phyloP scores from a whole-genome alignment of 1,140 invertebrate genomes.

The Daktulosphaira vitifoliae region DNA sequence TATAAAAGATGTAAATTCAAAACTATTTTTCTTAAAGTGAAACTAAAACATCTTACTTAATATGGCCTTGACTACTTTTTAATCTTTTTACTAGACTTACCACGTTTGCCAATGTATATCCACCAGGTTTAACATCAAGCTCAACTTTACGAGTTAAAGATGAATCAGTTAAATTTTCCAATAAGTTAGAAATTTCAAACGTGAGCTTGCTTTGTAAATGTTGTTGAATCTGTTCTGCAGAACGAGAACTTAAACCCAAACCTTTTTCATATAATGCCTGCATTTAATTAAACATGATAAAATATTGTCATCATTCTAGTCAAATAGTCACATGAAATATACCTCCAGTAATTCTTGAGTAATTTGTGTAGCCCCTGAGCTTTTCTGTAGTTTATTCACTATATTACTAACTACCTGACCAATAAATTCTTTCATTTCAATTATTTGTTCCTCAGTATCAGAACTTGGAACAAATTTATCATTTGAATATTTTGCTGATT shows the following conservation, averaged over 20 bases:
- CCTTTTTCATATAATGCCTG: conserved; percentile 52
- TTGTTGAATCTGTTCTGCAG: conserved; percentile 53
- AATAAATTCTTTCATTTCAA: conserved; percentile 41
- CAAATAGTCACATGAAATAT: conserved; percentile 9
- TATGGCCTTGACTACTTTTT: no score
- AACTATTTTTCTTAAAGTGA: no score
- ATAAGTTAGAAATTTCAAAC: conserved; percentile 49
- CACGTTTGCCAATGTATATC: conserved; percentile 1
- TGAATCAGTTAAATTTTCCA: conserved; percentile 55
- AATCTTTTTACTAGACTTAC: neutral
- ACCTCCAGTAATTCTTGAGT: conserved; percentile 39
- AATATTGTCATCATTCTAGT: neutral
- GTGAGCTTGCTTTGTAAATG: conserved; percentile 52
- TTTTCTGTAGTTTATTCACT: conserved; percentile 35
- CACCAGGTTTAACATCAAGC: neutral
- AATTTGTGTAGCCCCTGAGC: conserved; percentile 6
- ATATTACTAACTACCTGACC: conserved; percentile 49
- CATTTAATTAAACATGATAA: conserved; percentile 1
- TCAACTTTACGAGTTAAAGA: conserved; percentile 47
- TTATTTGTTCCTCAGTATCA: conserved; percentile 12
- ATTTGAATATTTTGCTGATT: neutral
- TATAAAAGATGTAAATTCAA: no score
- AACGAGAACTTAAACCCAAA: conserved; percentile 51
- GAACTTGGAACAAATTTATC: neutral
- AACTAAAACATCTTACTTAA: no score